Base-by-base conservation (phyloP, 1,140 invertebrate species). In the Centruroides vittatus region DNA sequence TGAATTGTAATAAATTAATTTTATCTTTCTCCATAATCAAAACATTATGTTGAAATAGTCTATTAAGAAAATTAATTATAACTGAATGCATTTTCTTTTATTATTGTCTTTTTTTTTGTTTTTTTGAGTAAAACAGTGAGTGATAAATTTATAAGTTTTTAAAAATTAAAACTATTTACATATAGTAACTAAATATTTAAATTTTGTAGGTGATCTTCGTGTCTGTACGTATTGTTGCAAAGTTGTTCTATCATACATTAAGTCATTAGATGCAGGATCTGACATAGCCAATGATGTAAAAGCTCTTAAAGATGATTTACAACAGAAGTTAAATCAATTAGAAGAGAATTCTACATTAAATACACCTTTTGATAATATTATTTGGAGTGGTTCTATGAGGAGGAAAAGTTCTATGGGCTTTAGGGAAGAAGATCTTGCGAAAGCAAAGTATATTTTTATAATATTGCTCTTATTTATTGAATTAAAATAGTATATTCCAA, bases 161-260 rank as follows among this genome's bases (percentile, higher is more conserved):
- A 1, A 23, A 0, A 23, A 23, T 23, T 23, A 23, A 23, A 23
- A 23, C 23, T 23, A 23, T 23, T 23, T 23, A 23, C 23, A 23
- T 23, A 23, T 23, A 23, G 23, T 23, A 23, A 23, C 23, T 23
- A 23, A 23, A 23, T 23, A 23, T 23, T 23, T 23, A 23, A 41
- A 5, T 41, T 41, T 41, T 76, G 3, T 67, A 81, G 91, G 89
- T 50, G 89, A 92, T 69, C 76, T 97, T 4, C 79, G 92, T 57
- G 91, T 93, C 1, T 97, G 93, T 73, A 91, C 86, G 5, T 95
- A 95, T 70, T 96, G 93, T 71, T 93, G 89, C 59, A 90, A 91
- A 73, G 85, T 95, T 8, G 91, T 95, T 9, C 75, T 93, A 1
- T 87, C 86, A 0, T 94, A 92, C 70, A 75, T 94, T 7, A 84